Base-by-base conservation (phyloP, 2,888 invertebrate genomes). In the Exephanes ischioxanthus region DNA sequence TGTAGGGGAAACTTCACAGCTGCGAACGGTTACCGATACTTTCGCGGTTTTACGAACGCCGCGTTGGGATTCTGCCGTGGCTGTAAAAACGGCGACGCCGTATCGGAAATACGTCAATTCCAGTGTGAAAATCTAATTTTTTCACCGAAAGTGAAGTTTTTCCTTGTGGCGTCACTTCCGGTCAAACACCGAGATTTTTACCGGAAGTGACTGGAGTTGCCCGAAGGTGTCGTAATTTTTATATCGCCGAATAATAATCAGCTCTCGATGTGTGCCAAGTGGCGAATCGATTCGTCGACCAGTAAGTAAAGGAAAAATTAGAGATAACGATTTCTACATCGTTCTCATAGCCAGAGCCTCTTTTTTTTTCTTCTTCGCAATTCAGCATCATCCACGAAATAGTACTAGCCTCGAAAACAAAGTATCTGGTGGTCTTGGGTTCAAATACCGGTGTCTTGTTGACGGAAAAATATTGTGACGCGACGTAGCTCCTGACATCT, bases 1-100 rank as follows among this genome's bases (percentile, higher is more conserved):
- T 30, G 16, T 14, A 26, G 3, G 48, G n/a, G 22, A n/a, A 41
- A 77, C 41, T 77, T 68, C 55, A n/a, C 6, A 37, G 4, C 58
- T 19, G 11, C 45, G 22, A 58, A 22, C 26, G 41, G n/a, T 67
- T 37, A 30, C 51, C 9, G 22, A 19, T 3, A 37, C 37, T 30
- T 33, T 11, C n/a, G 48, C 26, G 66, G 22, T 67, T 67, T 67
- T 45, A 67, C 71, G 51, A 73, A 66, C 45, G 63, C 55, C 71
- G 37, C 1, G 53, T 9, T n/a, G 41, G 3, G 16, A 48, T 48
- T 48, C 16, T 16, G 16, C 16, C 1, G 45, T 16, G 45, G 45
- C 16, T 48, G 16, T 16, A 16, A 16, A 48, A 48, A 48, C 45
- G 45, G 16, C 16, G 45, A 48, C 45, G 45, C 3, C 45, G 16